Base-by-base conservation (phyloP, 2,797 vertebrate genomes). In the Syncerus caffer region DNA sequence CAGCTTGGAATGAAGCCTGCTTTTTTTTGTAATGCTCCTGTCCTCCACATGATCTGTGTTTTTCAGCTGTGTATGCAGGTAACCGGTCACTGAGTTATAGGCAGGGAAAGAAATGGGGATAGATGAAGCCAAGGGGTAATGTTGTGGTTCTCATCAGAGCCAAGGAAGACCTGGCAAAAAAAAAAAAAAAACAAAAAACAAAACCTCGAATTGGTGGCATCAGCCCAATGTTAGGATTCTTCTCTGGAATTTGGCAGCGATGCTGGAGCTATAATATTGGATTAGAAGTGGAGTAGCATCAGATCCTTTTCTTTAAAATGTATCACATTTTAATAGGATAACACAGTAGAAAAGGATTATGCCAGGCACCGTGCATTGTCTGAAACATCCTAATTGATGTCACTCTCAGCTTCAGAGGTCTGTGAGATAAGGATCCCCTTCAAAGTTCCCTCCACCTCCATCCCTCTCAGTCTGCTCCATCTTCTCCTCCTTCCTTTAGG, bases 301-400 rank as follows among this genome's bases (percentile, higher is more conserved):
- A 42, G 47, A 31, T 88, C 91, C 71, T 62, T 71, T 92, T 91
- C 95, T 95, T 91, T 96, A 62, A 94, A 96, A 95, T 51, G 31
- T 80, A 62, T 95, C 12, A 2, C 60, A 92, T 95, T 96, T 97
- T 97, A 95, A 95, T 90, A 90, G 93, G 92, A 95, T 85, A 89
- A 96, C 58, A 60, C 85, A 84, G 78, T n/a, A 87, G 85, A 90
- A 79, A 85, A 71, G 84, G 86, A 95, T 78, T 91, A 19, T n/a
- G 78, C 85, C 17, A 94, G 90, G 45, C 89, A 15, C 84, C 1
- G 67, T 3, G 5, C 50, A 21, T 34, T 38, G 71, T 80, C 87
- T 94, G 92, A 45, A 71, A 50, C 92, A 79, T 93, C 80, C 93
- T 89, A 86, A 95, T 74, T 95, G 78, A 95, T 96, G 92, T 94